Conservation (phyloP, 2,113 vertebrate species). For the Dryoscopus gambensis region DNA sequence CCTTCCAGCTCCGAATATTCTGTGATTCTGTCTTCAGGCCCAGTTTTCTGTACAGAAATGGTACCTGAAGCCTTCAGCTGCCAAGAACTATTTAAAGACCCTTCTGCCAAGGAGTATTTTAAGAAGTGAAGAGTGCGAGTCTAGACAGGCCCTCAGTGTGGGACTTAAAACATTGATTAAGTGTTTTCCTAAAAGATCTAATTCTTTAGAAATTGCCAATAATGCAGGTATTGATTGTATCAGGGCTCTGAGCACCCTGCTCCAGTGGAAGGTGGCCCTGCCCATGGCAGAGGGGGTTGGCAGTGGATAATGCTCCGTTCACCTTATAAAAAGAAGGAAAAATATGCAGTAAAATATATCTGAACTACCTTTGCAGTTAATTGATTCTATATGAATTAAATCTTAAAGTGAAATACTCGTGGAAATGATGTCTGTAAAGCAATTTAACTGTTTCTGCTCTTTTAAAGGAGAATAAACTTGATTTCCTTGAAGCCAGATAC, state of each 20-base stretch:
- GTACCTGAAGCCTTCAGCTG: neutral
- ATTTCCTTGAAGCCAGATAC: slow-evolving; percentile 74
- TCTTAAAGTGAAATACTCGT: neutral
- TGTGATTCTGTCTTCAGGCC: neutral
- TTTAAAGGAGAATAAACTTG: slow-evolving; percentile 85
- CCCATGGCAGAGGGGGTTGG: neutral
- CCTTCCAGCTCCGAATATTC: neutral
- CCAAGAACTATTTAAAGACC: neutral
- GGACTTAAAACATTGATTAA: neutral
- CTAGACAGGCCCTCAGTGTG: neutral
- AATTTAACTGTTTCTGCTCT: neutral
- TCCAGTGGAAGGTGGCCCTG: neutral
- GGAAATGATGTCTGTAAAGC: neutral
- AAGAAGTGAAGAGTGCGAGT: neutral
- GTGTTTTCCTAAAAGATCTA: neutral
- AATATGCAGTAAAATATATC: neutral
- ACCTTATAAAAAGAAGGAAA: neutral
- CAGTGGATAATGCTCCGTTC: neutral
- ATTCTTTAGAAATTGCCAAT: neutral
- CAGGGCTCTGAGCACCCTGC: neutral
- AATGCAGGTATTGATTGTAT: neutral
- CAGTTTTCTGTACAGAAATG: neutral
- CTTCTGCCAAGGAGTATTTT: neutral
- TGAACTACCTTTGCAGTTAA: neutral
- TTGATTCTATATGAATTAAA: neutral